A percentile compares a stretch with the other conserved stretches of the same genome.
phyloP scores from a whole-genome alignment of 2,113 vertebrate species.

The Cyprinodon tularosa region DNA sequence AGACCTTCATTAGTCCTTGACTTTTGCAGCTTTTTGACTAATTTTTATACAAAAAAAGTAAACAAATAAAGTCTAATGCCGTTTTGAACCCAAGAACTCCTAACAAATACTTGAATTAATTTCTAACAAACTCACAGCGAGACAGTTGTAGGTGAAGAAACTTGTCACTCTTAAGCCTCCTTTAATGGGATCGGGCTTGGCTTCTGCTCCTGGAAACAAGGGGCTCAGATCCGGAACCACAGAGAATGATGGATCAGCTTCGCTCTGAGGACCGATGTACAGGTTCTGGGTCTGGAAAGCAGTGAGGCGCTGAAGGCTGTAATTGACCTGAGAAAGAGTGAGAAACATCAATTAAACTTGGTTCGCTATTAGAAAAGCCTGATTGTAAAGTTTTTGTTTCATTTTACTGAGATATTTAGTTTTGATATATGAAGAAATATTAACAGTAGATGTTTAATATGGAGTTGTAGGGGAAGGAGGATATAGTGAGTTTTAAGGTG shows the following conservation, averaged over 20 bases:
- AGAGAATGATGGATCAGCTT: conserved; percentile 6
- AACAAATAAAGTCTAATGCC: no score
- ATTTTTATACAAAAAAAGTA: no score
- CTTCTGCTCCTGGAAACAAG: conserved; percentile 78
- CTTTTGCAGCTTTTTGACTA: not conserved
- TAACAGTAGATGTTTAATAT: no score
- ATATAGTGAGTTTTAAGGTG: no score
- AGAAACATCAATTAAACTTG: no score
- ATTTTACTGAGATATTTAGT: no score
- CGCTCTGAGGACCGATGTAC: conserved; percentile 84
- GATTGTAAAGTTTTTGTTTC: no score
- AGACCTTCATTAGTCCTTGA: not conserved
- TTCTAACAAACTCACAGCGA: conserved; percentile 79
- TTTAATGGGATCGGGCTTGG: conserved; percentile 83
- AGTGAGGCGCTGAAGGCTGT: conserved; percentile 82
- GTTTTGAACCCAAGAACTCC: not conserved
- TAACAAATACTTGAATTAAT: no score
- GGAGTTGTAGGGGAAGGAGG: no score
- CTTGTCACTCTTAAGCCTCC: conserved; percentile 84
- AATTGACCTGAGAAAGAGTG: conserved; percentile 76
- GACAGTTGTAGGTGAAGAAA: conserved; percentile 92
- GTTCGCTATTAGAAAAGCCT: no score
- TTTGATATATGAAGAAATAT: no score
- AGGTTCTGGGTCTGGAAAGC: conserved; percentile 86
- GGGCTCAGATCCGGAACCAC: conserved; percentile 61